Conservation (phyloP, 2,113 vertebrate genomes). For the Notechis scutatus region DNA sequence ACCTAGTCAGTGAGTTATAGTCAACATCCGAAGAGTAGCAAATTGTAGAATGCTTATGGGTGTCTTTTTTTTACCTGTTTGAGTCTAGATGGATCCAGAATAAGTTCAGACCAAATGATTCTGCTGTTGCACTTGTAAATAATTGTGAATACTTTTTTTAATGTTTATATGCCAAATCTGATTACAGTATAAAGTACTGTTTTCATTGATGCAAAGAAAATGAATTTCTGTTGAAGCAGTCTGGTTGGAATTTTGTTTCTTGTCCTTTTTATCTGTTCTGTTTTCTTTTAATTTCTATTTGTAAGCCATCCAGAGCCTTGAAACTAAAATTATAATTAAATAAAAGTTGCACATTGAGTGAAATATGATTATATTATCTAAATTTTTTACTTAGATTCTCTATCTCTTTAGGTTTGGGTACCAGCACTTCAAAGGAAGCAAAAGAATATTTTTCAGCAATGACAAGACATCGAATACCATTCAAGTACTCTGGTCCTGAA, state of each 20-base stretch:
- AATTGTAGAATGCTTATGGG: not conserved
- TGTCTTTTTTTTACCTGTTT: not conserved
- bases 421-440: constrained; percentile 96
- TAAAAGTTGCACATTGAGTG: not conserved
- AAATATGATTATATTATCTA: not conserved
- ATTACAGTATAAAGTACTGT: not conserved
- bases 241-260: not conserved
- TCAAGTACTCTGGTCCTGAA: constrained; percentile 88
- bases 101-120: not conserved
- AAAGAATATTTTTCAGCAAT: constrained; percentile 98
- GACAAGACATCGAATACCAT: constrained; percentile 89
- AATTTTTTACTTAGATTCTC: not conserved
- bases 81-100: not conserved
- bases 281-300: not conserved
- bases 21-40: not conserved
- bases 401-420: constrained; percentile 88
- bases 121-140: not conserved
- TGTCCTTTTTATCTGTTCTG: not conserved
- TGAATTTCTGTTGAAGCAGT: not conserved
- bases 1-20: not conserved
- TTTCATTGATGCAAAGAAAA: not conserved
- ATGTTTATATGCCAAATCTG: not conserved
- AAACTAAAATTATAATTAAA: not conserved
- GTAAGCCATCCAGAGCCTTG: not conserved
- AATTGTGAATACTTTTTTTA: not conserved